phyloP scores from a whole-genome alignment of 1,140 invertebrate species.

The Halictus rubicundus region DNA sequence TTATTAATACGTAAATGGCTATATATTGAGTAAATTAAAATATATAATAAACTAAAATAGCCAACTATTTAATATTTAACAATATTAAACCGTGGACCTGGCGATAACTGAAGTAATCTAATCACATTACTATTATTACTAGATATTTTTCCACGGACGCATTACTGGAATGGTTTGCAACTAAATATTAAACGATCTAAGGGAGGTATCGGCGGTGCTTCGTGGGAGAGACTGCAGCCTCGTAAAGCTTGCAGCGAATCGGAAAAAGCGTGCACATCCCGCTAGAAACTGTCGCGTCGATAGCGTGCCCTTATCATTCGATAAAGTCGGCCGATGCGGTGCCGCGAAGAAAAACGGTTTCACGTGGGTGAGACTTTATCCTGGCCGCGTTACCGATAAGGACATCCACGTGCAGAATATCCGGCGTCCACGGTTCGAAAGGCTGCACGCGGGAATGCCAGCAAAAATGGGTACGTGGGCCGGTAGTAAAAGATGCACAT shows the following conservation, averaged over 20 bases:
- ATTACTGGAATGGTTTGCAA: too few species aligned
- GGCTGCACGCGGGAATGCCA: neutral
- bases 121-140: too few species aligned
- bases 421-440: conserved; percentile 9
- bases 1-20: too few species aligned
- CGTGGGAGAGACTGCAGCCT: neutral
- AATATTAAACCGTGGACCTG: too few species aligned
- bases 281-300: conserved; percentile 21
- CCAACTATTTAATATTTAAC: too few species aligned
- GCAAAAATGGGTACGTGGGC: conserved; percentile 33
- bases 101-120: too few species aligned
- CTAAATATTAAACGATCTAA: too few species aligned
- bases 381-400: conserved; percentile 28
- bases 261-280: neutral
- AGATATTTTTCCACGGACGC: too few species aligned
- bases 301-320: conserved; percentile 24
- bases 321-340: conserved; percentile 13
- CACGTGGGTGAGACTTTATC: conserved; percentile 38
- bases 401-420: conserved; percentile 14
- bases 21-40: too few species aligned
- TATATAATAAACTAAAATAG: too few species aligned
- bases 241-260: neutral
- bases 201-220: too few species aligned
- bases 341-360: conserved; percentile 31
- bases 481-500: conserved; percentile 46